Evolutionary conservation across 2,113 vertebrate species (phyloP), one percentile per base, ranked within the genome.

Genomic region (Pseudois nayaur): DNA sequence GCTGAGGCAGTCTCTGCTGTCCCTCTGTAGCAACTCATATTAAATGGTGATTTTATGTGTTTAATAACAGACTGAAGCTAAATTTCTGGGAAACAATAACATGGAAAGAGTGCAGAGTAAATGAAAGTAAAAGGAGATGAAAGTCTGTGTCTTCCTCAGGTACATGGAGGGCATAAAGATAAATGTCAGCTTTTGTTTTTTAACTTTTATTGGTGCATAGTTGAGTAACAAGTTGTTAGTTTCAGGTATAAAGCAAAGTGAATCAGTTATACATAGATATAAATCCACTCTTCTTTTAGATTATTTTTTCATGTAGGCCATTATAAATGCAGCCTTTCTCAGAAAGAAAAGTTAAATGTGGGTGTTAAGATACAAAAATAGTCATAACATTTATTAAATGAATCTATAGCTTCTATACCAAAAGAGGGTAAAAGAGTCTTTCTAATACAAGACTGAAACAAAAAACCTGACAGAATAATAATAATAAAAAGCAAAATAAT

Each of bases 1-100:
- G 27, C 40, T 57, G 25, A 78, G 71, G n/a, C 16, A 40, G 31
- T 3, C 3, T 52, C 59, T 16, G 55, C 40, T 17, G 15, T 21
- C 31, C 36, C 5, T 6, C 8, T 2, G 0, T 1, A 45, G 29
- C 33, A 23, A 31, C 43, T 1, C n/a, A 8, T 6, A 19, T 10
- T 31, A 55, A 78, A 33, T 52, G 5, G 16, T 13, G 25, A 23
- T 1, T 21, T 17, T 45, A 23, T 64, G 12, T 50, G 21, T 48
- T 89, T 27, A 52, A 54, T 29, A 54, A 64, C 25, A 67, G 92
- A n/a, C 60, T 21, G 67, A 48, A 71, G 27, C 3, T 55, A 57
- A 59, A 40, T 36, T 87, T 45, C 16, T 67, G n/a, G 21, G 2
- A 33, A 74, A 52, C 0, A 8, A 57, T 23, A 86, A 25, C n/a